Base-by-base conservation (phyloP, 2,797 vertebrate genomes). In the Alcedo quadribrachys region DNA sequence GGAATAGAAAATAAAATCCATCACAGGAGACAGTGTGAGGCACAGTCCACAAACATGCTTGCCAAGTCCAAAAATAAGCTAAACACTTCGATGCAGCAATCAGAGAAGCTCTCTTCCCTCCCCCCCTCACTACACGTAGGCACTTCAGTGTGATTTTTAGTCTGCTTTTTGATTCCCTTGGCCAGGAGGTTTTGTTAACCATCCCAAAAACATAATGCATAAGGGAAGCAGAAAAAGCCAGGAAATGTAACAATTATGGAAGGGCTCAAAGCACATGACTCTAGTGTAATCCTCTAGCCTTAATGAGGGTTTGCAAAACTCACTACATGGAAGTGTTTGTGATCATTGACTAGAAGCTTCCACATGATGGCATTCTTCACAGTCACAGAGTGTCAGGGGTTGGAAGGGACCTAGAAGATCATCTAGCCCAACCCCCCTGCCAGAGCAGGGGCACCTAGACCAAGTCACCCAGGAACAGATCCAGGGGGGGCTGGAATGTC, bases 331-430 rank as follows among this genome's bases (percentile, higher is more conserved):
- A 62, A 51, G 6, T 8, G 24, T 60, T 24, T 65, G 27, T 33
- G 74, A 21, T 12, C 16, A n/a, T 0, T 12, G 27, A 77, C 32
- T 22, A 5, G 0, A 3, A 10, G 5, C 16, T 86, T 58, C n/a
- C 54, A 48, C 30, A 25, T 53, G 9, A 45, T 0, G 1, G 35
- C 15, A 77, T 37, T 27, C 37, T 37, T 37, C 37, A 37, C 5
- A 37, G 37, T 37, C 37, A 37, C 37, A 37, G 37, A 37, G 13
- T 37, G 37, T 37, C 5, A 37, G 37, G 37, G 37, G 37, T 37
- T 37, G 37, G 37, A 37, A 37, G 37, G 37, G 12, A 37, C 3
- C 37, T 37, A 37, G 37, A 37, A 37, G 37, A 37, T 37, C 37
- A 37, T 37, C 37, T 37, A 37, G 37, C 13, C 12, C 11, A 11